phyloP scores from a whole-genome alignment of 1,140 invertebrate species.

The Drosophila bocqueti region DNA sequence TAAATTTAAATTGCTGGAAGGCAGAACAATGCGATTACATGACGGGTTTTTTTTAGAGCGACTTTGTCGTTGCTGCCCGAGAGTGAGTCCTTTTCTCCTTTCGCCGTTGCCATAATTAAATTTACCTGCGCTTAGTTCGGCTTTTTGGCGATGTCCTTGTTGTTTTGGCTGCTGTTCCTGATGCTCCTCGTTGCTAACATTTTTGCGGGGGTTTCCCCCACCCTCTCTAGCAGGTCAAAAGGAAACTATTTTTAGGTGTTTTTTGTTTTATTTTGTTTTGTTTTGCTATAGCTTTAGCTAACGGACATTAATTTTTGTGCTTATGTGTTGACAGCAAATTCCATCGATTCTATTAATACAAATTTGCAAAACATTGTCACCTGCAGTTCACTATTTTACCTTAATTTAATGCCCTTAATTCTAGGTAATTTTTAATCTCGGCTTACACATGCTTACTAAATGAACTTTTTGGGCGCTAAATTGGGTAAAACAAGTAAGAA shows the following conservation, averaged over 20 bases:
- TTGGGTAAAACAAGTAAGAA: too few relatives aligned
- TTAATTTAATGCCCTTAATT: constrained; percentile 22
- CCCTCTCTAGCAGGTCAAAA: constrained; percentile 22
- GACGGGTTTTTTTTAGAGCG: background rate
- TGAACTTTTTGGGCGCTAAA: constrained; percentile 22
- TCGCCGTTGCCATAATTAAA: constrained; percentile 64
- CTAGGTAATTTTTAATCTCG: constrained; percentile 29
- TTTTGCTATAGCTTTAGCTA: background rate
- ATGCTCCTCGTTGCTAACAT: constrained; percentile 7
- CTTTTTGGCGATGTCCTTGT: constrained; percentile 43
- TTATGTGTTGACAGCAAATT: constrained; percentile 50
- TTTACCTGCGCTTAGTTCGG: constrained; percentile 67
- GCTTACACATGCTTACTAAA: constrained; percentile 32
- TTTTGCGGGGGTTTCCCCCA: background rate
- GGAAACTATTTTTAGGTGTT: constrained; percentile 3
- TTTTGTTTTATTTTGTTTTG: too few relatives aligned
- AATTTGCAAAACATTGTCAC: constrained; percentile 14
- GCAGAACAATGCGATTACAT: constrained; percentile 27
- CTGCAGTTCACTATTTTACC: background rate
- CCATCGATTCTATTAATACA: constrained; percentile 57
- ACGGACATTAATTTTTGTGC: constrained; percentile 7
- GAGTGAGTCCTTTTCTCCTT: constrained; percentile 5
- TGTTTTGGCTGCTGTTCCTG: constrained; percentile 19
- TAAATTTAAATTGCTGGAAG: constrained; percentile 12
- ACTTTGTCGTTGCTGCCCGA: background rate